These are phyloP conservation scores for Chionis minor DNA, from an alignment of 2,113 vertebrate species.

Conservation along the genomic window DNA sequence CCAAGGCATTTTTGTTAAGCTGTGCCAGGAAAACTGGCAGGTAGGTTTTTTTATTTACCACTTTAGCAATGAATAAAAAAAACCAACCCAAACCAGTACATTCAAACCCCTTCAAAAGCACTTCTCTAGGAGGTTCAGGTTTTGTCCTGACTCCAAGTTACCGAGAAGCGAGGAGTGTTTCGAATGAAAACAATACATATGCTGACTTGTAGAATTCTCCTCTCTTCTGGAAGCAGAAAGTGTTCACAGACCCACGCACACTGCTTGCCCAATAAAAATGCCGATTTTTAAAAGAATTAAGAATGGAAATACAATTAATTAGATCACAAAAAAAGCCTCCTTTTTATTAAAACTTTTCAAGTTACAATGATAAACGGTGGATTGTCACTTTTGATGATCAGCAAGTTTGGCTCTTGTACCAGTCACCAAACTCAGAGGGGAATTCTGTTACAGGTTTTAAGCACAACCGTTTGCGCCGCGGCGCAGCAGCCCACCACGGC, in stretches of 20 bases:
- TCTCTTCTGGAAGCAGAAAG: not conserved
- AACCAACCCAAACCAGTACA: not conserved
- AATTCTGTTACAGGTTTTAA: not conserved
- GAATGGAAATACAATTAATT: not conserved
- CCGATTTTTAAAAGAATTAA: not conserved
- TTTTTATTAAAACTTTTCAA: slow-evolving; percentile 31
- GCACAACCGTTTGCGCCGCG: not conserved
- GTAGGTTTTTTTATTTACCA: not conserved
- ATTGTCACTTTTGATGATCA: not conserved
- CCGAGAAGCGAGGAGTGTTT: not conserved
- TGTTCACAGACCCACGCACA: not conserved
- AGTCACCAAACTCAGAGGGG: not conserved
- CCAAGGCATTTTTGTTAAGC: not conserved
- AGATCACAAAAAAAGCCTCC: not conserved
- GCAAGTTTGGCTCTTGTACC: not conserved
- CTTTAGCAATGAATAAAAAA: not conserved
- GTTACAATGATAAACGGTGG: not conserved
- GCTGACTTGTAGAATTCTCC: not conserved
- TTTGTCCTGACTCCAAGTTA: not conserved
- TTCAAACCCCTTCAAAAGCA: not conserved
- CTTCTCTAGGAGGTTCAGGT: not conserved
- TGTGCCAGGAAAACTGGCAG: not conserved
- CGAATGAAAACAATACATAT: not conserved
- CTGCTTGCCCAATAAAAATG: not conserved
- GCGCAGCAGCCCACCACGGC: accelerated